Evolutionary conservation across 2,888 invertebrate genomes (phyloP).

Genomic region (Halocaridina rubra): DNA sequence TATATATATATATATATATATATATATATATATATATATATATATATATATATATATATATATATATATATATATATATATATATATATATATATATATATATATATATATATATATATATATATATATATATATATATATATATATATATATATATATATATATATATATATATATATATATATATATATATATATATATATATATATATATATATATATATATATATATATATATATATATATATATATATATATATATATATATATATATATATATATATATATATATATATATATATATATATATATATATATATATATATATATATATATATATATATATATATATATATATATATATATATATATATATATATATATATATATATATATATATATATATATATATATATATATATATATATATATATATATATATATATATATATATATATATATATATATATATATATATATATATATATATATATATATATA

Average conservation of each 20-base stretch:
- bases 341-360: conserved; percentile 1
- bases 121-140: conserved; percentile 20
- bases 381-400: conserved; percentile 10
- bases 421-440: not conserved
- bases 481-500: not conserved
- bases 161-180: conserved; percentile 13
- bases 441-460: not conserved
- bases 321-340: conserved; percentile 20
- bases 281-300: conserved; percentile 21
- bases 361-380: conserved; percentile 7
- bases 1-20: not conserved
- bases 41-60: conserved; percentile 14
- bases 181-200: conserved; percentile 11
- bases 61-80: conserved; percentile 14
- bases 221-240: not conserved
- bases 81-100: not conserved
- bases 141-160: conserved; percentile 7
- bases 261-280: conserved; percentile 21
- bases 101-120: not conserved
- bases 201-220: not conserved
- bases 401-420: not conserved
- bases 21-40: conserved; percentile 20
- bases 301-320: conserved; percentile 22
- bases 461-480: not conserved
- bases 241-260: conserved; percentile 14